Base-by-base conservation (phyloP, 2,888 invertebrate genomes). In the Drepana falcataria region DNA sequence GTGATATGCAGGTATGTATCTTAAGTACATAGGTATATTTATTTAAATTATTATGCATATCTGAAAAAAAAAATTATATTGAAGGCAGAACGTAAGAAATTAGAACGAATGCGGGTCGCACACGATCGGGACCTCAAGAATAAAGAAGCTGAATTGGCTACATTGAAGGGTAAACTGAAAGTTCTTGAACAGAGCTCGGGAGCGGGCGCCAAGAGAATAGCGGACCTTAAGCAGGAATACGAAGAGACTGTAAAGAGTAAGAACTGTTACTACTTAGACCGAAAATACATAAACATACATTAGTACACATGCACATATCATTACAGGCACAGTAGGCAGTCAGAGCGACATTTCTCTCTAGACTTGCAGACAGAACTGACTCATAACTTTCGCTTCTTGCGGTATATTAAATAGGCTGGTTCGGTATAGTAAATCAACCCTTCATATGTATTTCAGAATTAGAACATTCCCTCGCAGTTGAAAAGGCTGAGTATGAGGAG, bases 91-190 rank as follows among this genome's bases (percentile, higher is more conserved):
- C 92, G 93, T 55, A 95, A 95, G 75, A 93, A 93, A 67, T 68
- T 93, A 37, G 95, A 95, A 54, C 92, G 94, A 59, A 89, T 93
- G 68, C 95, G 95, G 71, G 69, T 87, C n/a, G 91, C 92, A 47
- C 92, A 94, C 52, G 96, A 96, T 59, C 95, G 94, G 73, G 96
- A 97, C 69, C 91, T 94, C 57, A 94, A 95, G 71, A 94, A 95
- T 66, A 95, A 94, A 73, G 96, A 97, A 75, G 87, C 93, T 2
- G 96, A 96, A 84, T 91, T 98, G 55, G 94, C 94, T 53, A 93
- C 94, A 2, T 86, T 97, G 35, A 95, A 95, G 73, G 93, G 94
- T 9, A 97, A 96, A 87, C 88, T 95, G 49, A 93, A 93, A 66
- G 88, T 93, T 44, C 77, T 94, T 33, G 94, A 94, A 79, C 92